These are phyloP conservation scores for Popillia japonica DNA, from an alignment of 1,140 invertebrate species.

Conservation along the genomic window DNA sequence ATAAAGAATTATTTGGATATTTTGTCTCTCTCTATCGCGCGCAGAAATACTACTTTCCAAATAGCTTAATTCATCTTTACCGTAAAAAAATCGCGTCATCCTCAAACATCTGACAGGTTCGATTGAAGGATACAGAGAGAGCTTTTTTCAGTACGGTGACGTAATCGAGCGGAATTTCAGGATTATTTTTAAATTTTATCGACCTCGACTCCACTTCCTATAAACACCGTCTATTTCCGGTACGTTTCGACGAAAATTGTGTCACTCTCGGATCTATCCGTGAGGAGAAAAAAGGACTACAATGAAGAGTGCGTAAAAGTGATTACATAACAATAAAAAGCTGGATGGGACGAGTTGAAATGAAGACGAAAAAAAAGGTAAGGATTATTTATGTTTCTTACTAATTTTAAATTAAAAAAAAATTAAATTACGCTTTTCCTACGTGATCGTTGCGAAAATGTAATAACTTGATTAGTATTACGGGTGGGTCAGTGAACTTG, in stretches of 20 bases:
- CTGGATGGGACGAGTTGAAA: neutral
- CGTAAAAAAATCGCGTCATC: slow-evolving; percentile 10
- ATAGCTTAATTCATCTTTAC: neutral
- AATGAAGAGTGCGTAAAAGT: neutral
- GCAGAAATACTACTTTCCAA: neutral
- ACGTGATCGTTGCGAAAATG: neutral
- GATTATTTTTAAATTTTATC: slow-evolving; percentile 12
- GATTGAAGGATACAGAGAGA: neutral
- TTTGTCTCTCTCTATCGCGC: too few species aligned
- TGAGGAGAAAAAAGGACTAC: too few species aligned
- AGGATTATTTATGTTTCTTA: neutral
- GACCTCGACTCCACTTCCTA: slow-evolving; percentile 3
- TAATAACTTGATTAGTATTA: neutral
- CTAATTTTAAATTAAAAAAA: too few species aligned
- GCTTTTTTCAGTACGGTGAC: slow-evolving; percentile 5
- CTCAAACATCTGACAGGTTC: neutral
- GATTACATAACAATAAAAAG: neutral
- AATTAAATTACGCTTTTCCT: too few species aligned
- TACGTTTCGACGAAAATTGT: neutral
- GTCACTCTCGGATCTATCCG: too few species aligned
- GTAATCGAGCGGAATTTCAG: slow-evolving; percentile 2
- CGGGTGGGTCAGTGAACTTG: slow-evolving; percentile 12
- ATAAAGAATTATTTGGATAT: neutral
- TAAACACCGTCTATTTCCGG: slow-evolving; percentile 9
- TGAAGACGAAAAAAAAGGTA: neutral